Evolutionary conservation across 1,140 invertebrate species (phyloP).

Genomic region (Temnothorax longispinosus): DNA sequence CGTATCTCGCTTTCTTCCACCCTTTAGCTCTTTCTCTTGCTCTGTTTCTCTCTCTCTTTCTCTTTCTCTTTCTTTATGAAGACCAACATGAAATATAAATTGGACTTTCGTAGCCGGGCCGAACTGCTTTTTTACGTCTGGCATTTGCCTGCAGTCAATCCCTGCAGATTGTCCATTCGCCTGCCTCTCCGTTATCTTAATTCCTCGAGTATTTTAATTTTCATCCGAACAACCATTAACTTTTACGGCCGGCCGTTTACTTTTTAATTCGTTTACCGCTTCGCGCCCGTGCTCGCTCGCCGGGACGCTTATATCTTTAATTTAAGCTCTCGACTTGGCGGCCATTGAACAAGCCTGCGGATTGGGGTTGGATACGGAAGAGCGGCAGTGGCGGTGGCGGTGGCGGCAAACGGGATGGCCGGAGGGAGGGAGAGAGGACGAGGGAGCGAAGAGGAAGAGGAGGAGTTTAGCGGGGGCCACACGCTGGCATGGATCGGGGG

Average conservation of each 20-base stretch:
- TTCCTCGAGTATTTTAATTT: slow-evolving; percentile 84
- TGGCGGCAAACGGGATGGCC: slow-evolving; percentile 47
- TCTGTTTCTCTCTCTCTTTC: not conserved
- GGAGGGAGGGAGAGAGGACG: slow-evolving; percentile 51
- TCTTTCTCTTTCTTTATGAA: slow-evolving; percentile 3
- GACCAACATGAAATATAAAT: slow-evolving; percentile 50
- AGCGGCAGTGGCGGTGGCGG: slow-evolving; percentile 39
- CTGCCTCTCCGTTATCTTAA: slow-evolving; percentile 76
- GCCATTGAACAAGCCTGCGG: slow-evolving; percentile 78
- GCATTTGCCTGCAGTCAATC: slow-evolving; percentile 58
- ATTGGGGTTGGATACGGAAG: slow-evolving; percentile 68
- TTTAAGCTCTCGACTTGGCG: slow-evolving; percentile 81
- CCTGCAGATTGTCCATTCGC: slow-evolving; percentile 61
- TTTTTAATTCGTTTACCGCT: slow-evolving; percentile 85
- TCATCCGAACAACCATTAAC: slow-evolving; percentile 85
- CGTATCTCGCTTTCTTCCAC: slow-evolving; percentile 12
- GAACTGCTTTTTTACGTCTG: slow-evolving; percentile 55
- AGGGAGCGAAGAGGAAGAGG: slow-evolving; percentile 58
- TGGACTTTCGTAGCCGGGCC: slow-evolving; percentile 47
- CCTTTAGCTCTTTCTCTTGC: not conserved
- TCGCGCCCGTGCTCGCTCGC: slow-evolving; percentile 66
- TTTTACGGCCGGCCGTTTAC: slow-evolving; percentile 84
- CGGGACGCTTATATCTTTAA: slow-evolving; percentile 83
- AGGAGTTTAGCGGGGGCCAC: slow-evolving; percentile 73
- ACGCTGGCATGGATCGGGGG: slow-evolving; percentile 74